Conservation (phyloP, 1,140 invertebrate species). For the Cotesia typhae region DNA sequence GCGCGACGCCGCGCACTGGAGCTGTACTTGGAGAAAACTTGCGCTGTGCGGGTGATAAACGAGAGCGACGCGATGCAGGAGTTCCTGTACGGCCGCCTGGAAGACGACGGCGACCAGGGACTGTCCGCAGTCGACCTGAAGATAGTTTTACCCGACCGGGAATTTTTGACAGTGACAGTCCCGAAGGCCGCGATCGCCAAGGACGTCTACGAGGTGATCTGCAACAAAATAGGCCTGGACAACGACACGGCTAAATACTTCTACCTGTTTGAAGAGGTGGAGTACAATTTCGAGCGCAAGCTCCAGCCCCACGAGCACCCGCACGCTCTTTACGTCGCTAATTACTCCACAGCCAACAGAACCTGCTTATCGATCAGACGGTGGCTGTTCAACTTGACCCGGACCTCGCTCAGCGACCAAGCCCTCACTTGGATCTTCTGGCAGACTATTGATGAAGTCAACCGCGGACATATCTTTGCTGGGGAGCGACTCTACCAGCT, state of each 20-base stretch:
- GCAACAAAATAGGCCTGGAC: constrained; percentile 84
- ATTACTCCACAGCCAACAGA: constrained; percentile 97
- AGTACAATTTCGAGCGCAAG: constrained; percentile 96
- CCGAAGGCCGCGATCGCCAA: constrained; percentile 89
- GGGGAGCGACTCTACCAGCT: constrained; percentile 92
- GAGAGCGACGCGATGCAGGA: constrained; percentile 98
- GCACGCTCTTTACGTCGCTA: constrained; percentile 98
- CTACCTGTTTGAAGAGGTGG: constrained; percentile 98
- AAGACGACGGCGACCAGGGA: constrained; percentile 84
- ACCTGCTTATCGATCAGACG: constrained; percentile 93
- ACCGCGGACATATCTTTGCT: constrained; percentile 88
- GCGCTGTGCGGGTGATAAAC: constrained; percentile 96
- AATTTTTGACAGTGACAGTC: constrained; percentile 91
- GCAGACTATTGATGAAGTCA: constrained; percentile 94
- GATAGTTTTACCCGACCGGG: constrained; percentile 79
- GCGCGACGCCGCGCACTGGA: constrained; percentile 91
- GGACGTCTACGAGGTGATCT: constrained; percentile 90
- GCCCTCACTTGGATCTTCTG: constrained; percentile 77
- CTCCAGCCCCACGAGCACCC: constrained; percentile 93
- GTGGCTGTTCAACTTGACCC: constrained; percentile 88
- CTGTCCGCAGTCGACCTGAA: constrained; percentile 91
- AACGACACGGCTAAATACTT: constrained; percentile 88
- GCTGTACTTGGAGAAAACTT: constrained; percentile 98
- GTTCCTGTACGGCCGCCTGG: constrained; percentile 86
- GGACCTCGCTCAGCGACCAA: constrained; percentile 70